Percentiles rank a stretch among this genome's conserved stretches.
Conservation (phyloP, 2,113 vertebrate genomes). For the Micronycteris hirsuta region DNA sequence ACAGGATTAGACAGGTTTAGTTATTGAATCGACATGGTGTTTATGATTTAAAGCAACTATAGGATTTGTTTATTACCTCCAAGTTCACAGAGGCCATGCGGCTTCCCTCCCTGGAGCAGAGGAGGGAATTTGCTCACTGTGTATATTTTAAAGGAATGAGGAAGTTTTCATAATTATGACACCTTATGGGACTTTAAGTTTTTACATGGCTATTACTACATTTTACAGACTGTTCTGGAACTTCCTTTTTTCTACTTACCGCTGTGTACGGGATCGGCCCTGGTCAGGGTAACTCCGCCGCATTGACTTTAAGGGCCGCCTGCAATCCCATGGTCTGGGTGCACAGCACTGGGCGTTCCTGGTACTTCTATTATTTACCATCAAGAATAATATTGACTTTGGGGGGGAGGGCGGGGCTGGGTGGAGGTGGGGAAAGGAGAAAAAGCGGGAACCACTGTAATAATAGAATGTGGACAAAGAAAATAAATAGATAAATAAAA, state of each 20-base stretch:
- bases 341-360: neutral
- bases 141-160: neutral
- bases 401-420: too few species aligned
- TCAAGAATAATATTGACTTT: neutral
- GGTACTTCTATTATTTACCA: neutral
- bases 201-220: neutral
- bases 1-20: neutral
- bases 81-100: neutral
- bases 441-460: too few species aligned
- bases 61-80: neutral
- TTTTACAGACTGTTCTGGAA: neutral
- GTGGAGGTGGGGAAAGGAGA: too few species aligned
- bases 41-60: neutral
- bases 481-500: too few species aligned
- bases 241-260: neutral
- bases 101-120: neutral
- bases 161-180: neutral
- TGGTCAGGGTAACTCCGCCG: fast-evolving
- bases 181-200: too few species aligned
- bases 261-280: neutral
- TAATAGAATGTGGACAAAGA: too few species aligned
- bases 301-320: neutral
- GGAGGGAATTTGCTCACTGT: neutral
- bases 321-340: neutral
- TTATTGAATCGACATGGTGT: neutral